phyloP scores from a whole-genome alignment of 1,140 invertebrate genomes.

The Lepidostoma basale region DNA sequence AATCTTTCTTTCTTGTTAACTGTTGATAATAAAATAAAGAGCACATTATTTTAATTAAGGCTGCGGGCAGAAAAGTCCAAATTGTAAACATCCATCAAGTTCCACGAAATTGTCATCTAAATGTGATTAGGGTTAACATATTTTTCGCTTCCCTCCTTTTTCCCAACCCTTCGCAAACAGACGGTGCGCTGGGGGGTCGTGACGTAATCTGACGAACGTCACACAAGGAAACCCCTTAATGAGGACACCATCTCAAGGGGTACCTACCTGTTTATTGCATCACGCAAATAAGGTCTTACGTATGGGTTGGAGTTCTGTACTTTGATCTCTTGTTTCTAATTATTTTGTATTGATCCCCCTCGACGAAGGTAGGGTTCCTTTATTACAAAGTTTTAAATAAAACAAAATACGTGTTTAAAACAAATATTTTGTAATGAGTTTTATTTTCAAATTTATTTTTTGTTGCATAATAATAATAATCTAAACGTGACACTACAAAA shows the following conservation, averaged over 20 bases:
- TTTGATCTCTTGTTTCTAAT: too few relatives aligned
- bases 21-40: too few relatives aligned
- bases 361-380: too few relatives aligned
- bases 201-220: conserved; percentile 40
- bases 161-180: background rate
- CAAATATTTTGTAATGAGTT: background rate
- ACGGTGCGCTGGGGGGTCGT: conserved; percentile 3
- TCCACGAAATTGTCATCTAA: background rate
- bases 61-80: too few relatives aligned
- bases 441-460: background rate
- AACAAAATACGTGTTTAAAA: background rate
- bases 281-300: conserved; percentile 5
- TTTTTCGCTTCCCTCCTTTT: background rate
- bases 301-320: too few relatives aligned
- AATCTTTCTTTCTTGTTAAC: too few relatives aligned
- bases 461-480: too few relatives aligned
- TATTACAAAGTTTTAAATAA: background rate
- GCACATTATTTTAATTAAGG: too few relatives aligned
- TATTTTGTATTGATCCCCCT: too few relatives aligned
- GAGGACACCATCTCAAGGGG: conserved; percentile 25
- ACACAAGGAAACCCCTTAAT: conserved; percentile 41
- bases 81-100: background rate
- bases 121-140: conserved; percentile 12
- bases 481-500: too few relatives aligned
- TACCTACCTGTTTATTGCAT: conserved; percentile 32